Percentiles rank a stretch among this genome's conserved stretches.
These are phyloP conservation scores for Ryuthela nishihirai DNA, from an alignment of 2,888 invertebrate species.

Conservation along the genomic window DNA sequence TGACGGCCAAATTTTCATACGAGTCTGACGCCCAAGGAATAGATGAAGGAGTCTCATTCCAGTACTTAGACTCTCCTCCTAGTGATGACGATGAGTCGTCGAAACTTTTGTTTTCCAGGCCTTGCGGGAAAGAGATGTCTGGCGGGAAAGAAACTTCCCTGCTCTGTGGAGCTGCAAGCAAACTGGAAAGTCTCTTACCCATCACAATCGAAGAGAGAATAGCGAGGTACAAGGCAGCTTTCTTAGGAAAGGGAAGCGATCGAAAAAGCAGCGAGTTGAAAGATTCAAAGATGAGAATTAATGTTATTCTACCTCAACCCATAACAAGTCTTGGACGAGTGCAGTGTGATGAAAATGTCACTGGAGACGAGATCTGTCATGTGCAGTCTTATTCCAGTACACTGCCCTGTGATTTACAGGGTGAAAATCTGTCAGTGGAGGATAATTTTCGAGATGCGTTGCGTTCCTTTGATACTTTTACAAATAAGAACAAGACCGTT, in stretches of 20 bases:
- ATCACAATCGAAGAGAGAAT: constrained; percentile 33
- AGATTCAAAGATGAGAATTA: constrained; percentile 26
- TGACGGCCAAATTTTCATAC: constrained; percentile 24
- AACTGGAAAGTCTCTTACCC: constrained; percentile 30
- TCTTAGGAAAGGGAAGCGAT: constrained; percentile 13
- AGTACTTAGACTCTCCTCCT: constrained; percentile 16
- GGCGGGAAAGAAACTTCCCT: constrained; percentile 16
- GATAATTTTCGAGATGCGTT: too few species aligned
- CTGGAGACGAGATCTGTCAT: too few species aligned
- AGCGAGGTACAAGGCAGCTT: constrained; percentile 33
- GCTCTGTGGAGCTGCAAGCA: constrained; percentile 28
- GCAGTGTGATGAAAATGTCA: too few species aligned
- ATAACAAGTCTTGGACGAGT: too few species aligned
- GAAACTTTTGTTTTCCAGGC: constrained; percentile 6
- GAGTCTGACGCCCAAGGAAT: constrained; percentile 15
- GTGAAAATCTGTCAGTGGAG: too few species aligned
- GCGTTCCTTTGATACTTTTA: constrained; percentile 6
- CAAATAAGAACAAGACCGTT: constrained; percentile 8
- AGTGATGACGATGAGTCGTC: constrained; percentile 28
- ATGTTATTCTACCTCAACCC: constrained; percentile 33
- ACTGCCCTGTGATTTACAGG: too few species aligned
- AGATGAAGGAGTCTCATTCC: constrained; percentile 2
- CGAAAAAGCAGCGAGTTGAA: constrained; percentile 17
- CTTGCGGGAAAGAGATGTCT: constrained; percentile 12
- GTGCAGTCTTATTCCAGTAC: too few species aligned